phyloP scores from a whole-genome alignment of 2,797 vertebrate genomes.

The Phataginus tetradactyla region DNA sequence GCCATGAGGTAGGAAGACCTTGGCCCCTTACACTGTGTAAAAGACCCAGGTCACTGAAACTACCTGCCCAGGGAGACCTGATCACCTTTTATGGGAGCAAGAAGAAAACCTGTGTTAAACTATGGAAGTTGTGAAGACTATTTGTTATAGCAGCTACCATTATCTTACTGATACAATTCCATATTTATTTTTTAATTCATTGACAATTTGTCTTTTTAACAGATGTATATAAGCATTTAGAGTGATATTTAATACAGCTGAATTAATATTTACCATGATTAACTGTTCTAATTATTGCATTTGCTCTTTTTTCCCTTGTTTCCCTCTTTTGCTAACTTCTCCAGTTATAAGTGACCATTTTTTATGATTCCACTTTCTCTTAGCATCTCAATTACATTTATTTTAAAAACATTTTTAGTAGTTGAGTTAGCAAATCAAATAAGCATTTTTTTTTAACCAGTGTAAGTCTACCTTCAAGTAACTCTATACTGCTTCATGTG shows the following conservation, averaged over 20 bases:
- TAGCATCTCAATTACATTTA: background rate
- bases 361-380: background rate
- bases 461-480: background rate
- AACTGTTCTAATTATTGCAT: background rate
- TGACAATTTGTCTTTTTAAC: background rate
- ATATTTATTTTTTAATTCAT: background rate
- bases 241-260: background rate
- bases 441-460: background rate
- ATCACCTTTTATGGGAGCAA: background rate
- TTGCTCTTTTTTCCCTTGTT: slow-evolving; percentile 2
- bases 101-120: background rate
- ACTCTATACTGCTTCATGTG: background rate
- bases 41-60: background rate
- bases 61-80: background rate
- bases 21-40: background rate
- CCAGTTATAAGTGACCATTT: background rate
- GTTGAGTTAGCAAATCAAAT: background rate
- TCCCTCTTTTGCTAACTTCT: background rate
- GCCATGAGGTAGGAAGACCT: background rate
- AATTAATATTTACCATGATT: background rate
- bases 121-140: background rate
- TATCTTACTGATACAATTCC: background rate
- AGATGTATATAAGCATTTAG: background rate
- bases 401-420: background rate
- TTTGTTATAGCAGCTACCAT: background rate